Evolutionary conservation across 2,113 vertebrate species (phyloP), one percentile per base, ranked within the genome.

Genomic region (Cisticola juncidis): DNA sequence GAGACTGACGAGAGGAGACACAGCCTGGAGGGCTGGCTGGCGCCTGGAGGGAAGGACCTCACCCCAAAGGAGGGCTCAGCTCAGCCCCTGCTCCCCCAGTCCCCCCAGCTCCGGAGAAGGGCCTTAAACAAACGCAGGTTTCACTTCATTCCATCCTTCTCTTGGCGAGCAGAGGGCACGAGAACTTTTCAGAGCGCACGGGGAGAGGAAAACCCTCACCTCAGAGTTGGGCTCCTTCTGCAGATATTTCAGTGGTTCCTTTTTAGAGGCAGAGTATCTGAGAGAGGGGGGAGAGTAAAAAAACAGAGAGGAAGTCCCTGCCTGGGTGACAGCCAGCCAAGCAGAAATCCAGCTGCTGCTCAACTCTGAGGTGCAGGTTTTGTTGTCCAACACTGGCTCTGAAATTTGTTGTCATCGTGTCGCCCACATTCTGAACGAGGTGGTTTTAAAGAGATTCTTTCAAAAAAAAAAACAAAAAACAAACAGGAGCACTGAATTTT

Each of bases 131-230:
- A 53, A 56, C 92, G 95, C 96, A 98, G 97, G 96, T 97, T 96
- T 96, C 97, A 96, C 97, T 98, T 97, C 97, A 97, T 98, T 98
- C 98, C 97, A 91, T 95, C 91, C 98, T 97, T 98, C 98, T 98
- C 97, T 97, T 98, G 73, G 96, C 96, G 90, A 93, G 97, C 96
- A 92, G 97, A 97, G 98, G 94, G 89, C 90, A 6, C 14, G 14
- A 10, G 84, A 29, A 12, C 45, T 50, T 92, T 93, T 96, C 97
- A 98, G 97, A 98, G 98, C 98, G 93, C 97, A 76, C 33, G 97
- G 98, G 97, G 98, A 98, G 97, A 97, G 97, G 97, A 97, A 98
- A 98, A 98, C 98, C 98, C 98, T 98, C 98, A 97, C 96, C 98
- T 98, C 98, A 99, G 98, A 98, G 98, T 98, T 98, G 98, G 98